Conservation (phyloP, 2,113 vertebrate species). For the Pampusana beccarii region DNA sequence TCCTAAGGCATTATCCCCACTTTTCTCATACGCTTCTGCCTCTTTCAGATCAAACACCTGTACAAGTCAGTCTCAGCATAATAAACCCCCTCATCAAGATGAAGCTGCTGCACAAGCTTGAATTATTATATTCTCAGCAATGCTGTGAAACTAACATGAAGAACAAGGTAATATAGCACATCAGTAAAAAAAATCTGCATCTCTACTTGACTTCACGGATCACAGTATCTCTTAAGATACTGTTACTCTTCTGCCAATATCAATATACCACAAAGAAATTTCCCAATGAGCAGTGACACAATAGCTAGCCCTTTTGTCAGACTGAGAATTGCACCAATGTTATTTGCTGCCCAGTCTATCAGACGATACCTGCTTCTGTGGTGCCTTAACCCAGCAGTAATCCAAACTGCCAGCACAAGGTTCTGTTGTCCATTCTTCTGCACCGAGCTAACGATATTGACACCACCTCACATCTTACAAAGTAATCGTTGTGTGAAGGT, state of each 20-base stretch:
- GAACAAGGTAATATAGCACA: not conserved
- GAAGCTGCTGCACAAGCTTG: not conserved
- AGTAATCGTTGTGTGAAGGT: not conserved
- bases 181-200: not conserved
- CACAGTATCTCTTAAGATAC: not conserved
- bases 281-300: not conserved
- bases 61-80: not conserved
- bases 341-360: not conserved
- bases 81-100: not conserved
- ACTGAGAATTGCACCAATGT: not conserved
- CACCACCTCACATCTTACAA: accelerated
- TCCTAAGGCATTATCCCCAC: not conserved
- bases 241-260: not conserved
- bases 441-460: not conserved
- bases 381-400: not conserved
- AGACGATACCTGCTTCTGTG: not conserved
- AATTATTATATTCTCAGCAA: not conserved
- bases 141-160: not conserved
- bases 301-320: not conserved
- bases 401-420: not conserved
- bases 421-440: not conserved
- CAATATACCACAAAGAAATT: not conserved
- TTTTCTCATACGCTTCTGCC: not conserved
- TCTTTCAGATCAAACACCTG: not conserved
- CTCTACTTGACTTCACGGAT: not conserved